A percentile compares a stretch with the other conserved stretches of the same genome.
Evolutionary conservation across 2,797 vertebrate genomes (phyloP).

Genomic region (Takifugu ocellatus): DNA sequence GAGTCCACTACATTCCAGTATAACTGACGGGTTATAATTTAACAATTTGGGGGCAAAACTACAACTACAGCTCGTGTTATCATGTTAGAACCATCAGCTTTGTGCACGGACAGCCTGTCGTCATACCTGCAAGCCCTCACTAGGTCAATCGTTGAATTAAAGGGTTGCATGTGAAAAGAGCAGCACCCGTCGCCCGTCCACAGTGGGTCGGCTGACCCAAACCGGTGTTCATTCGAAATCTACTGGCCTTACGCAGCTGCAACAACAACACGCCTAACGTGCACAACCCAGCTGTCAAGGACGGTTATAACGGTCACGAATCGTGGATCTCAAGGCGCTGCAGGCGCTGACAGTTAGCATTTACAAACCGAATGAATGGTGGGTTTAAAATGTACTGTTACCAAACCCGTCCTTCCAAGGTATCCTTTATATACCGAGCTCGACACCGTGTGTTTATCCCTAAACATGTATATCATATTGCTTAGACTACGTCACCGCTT

Average conservation of each 20-base stretch:
- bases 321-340: not conserved
- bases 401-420: fast-evolving
- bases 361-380: not conserved
- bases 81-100: not conserved
- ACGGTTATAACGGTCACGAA: not conserved
- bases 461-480: not conserved
- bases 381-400: not conserved
- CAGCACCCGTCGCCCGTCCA: conserved; percentile 5
- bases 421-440: not conserved
- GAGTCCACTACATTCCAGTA: not conserved
- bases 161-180: conserved; percentile 34
- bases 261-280: not conserved
- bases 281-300: not conserved
- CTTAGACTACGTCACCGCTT: not conserved
- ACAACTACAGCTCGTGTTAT: too few species aligned
- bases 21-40: conserved; percentile 7
- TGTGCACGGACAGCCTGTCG: conserved; percentile 30
- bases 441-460: not conserved
- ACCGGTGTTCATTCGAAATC: not conserved
- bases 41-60: conserved; percentile 2
- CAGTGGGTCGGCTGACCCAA: not conserved
- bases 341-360: conserved; percentile 1
- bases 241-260: not conserved
- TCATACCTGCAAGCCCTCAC: conserved; percentile 6
- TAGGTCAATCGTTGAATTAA: conserved; percentile 52